Base-by-base conservation (phyloP, 1,140 invertebrate species). In the Marisa cornuarietis region DNA sequence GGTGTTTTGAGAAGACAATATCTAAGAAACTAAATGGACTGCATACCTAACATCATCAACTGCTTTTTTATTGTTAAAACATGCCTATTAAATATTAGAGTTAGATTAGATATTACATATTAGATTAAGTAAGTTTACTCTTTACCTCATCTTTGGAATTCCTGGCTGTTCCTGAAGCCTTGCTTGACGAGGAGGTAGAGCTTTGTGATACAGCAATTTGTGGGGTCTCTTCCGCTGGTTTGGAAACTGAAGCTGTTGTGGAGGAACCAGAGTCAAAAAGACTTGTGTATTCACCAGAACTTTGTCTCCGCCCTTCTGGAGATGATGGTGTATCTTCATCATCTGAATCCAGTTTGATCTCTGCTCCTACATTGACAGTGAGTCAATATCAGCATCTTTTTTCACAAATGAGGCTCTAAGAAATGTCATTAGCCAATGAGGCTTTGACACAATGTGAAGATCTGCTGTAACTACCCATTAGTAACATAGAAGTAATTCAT, bases 301-400 rank as follows among this genome's bases (percentile, higher is more conserved):
- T 51, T 18, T 54, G 65, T 26, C 76, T 62, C 22, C 65, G n/a
- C 58, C 18, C 13, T 24, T 20, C 52, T 54, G 69, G 31, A 16
- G 68, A 16, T 58, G 22, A 71, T 58, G 73, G 26, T 79, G 75
- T 69, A 71, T 78, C 73, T 84, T 82, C 80, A 24, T 85, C 83
- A 77, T 88, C 87, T 16, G 86, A 87, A 54, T 89, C 86, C 22
- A 89, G 69, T 75, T 86, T 87, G 16, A 89, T 85, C 62, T 89
- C 88, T n/a, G 84, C 80, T 24, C 83, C 81, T 26, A 79, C 82
- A 61, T 42, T 42, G 1, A 42, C 31, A 42, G 31, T 6, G 6
- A 42, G 31, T 42, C 31, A 42, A 42, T 42, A 42, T 42, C 31
- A 42, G 31, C 31, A 42, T 42, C 6, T 42, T 42, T 42, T 42